Conservation (phyloP, 2,888 invertebrate species). For the Amaurobius ferox region DNA sequence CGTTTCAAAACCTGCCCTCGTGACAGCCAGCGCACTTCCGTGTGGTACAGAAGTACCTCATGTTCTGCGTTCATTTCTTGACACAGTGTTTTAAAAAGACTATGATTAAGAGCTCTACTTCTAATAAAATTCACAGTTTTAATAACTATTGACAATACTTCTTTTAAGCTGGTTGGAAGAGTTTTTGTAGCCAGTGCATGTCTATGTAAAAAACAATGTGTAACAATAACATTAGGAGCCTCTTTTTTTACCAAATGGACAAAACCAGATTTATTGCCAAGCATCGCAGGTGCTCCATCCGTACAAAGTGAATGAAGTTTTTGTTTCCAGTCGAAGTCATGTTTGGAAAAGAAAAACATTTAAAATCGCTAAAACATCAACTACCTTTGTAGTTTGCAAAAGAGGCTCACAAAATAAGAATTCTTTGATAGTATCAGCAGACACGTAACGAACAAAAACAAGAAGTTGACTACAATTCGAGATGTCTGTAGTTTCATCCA, state of each 20-base stretch:
- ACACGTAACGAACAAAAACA: too few species aligned
- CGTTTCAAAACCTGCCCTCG: constrained; percentile 49
- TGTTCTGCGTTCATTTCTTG: constrained; percentile 58
- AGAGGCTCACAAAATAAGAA: constrained; percentile 41
- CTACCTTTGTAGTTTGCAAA: constrained; percentile 41
- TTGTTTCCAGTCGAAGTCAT: too few species aligned
- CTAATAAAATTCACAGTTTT: constrained; percentile 58
- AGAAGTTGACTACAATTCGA: constrained; percentile 37
- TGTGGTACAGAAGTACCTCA: constrained; percentile 61
- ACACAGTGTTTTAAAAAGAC: constrained; percentile 55
- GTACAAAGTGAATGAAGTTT: too few species aligned
- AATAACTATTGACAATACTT: constrained; percentile 52
- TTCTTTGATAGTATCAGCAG: too few species aligned
- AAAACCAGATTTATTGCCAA: too few species aligned
- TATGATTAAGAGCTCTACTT: constrained; percentile 58
- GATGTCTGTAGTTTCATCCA: constrained; percentile 78
- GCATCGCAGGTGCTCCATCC: too few species aligned
- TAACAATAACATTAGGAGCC: too few species aligned
- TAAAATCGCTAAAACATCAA: constrained; percentile 40
- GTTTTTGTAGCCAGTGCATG: constrained; percentile 47
- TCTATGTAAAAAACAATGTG: too few species aligned
- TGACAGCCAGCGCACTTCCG: constrained; percentile 56
- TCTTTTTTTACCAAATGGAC: too few species aligned
- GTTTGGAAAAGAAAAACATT: too few species aligned
- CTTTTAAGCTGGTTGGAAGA: constrained; percentile 43